Conservation (phyloP, 1,140 invertebrate species). For the Hormaphis cornu region DNA sequence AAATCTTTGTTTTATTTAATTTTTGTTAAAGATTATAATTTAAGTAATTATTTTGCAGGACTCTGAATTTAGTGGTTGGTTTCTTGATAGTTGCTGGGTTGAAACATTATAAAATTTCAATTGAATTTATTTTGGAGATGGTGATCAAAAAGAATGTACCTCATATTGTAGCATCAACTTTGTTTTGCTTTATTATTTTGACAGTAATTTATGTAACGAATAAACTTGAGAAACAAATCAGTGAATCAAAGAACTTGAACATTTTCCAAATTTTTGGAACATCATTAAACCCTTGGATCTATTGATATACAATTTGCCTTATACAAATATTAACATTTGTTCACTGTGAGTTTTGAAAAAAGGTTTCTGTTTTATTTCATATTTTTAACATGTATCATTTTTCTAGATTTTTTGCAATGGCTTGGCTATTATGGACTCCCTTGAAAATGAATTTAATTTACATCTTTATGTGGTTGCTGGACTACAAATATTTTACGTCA, state of each 20-base stretch:
- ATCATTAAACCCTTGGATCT: background rate
- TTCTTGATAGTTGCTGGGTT: background rate
- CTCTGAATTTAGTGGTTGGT: constrained; percentile 8
- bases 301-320: constrained; percentile 2
- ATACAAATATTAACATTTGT: background rate
- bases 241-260: background rate
- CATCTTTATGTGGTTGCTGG: constrained; percentile 6
- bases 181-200: background rate
- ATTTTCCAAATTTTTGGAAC: constrained; percentile 2
- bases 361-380: background rate
- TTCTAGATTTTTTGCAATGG: constrained; percentile 19
- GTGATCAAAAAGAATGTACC: constrained; percentile 8
- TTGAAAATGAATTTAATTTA: background rate
- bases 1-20: no score
- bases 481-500: background rate
- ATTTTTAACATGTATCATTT: background rate
- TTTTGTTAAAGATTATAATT: background rate
- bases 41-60: background rate
- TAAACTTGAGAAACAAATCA: background rate
- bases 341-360: constrained; percentile 9
- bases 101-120: background rate
- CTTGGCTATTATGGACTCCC: background rate
- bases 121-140: background rate
- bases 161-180: constrained; percentile 10
- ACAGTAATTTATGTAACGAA: background rate